These are phyloP conservation scores for Ceyx melanurus DNA, from an alignment of 2,113 vertebrate genomes.

Conservation along the genomic window DNA sequence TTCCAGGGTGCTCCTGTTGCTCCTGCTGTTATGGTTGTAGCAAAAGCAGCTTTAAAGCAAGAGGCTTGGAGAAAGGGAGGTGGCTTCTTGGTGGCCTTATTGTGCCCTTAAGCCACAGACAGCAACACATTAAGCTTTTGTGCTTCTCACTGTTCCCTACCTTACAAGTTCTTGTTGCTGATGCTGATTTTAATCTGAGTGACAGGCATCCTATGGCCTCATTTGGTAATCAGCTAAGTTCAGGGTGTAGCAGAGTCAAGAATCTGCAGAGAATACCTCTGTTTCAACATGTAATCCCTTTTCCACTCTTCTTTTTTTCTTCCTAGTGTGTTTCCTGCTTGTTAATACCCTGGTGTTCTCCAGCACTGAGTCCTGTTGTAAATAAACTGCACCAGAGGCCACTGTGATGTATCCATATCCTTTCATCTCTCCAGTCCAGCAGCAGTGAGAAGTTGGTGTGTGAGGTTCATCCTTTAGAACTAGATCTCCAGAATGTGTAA, in stretches of 20 bases:
- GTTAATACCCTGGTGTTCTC: constrained; percentile 74
- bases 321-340: constrained; percentile 79
- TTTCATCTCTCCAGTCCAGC: constrained; percentile 58
- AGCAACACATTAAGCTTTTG: not conserved
- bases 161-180: no score
- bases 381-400: constrained; percentile 80
- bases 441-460: constrained; percentile 67
- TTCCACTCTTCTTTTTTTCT: constrained; percentile 6
- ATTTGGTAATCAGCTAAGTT: not conserved
- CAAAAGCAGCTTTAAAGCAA: not conserved
- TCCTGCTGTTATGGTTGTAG: not conserved
- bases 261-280: not conserved
- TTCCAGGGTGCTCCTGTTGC: not conserved
- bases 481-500: constrained; percentile 47
- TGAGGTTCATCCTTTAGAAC: constrained; percentile 45
- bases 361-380: constrained; percentile 76
- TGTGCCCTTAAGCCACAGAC: not conserved
- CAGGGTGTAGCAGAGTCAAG: accelerated
- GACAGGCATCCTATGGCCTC: no score
- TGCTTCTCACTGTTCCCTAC: accelerated
- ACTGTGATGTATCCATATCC: constrained; percentile 77
- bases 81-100: not conserved
- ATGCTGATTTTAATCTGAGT: not conserved
- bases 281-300: not conserved
- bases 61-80: not conserved